Conservation (phyloP, 2,113 vertebrate genomes). For the Arenaria interpres region DNA sequence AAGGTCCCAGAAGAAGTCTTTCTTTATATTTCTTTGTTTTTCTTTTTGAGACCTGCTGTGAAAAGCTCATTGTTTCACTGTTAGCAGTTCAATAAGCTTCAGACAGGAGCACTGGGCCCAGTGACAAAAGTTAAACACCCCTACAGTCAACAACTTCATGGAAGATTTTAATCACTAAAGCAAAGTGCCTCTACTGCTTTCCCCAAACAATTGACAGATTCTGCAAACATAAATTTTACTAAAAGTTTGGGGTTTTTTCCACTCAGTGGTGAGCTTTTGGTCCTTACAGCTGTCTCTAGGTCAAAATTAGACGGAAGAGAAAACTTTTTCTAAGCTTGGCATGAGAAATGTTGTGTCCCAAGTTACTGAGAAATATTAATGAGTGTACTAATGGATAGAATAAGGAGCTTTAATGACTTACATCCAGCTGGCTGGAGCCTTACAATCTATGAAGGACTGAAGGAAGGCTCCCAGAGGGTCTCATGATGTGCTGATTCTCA, state of each 20-base stretch:
- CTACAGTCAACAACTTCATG: not conserved
- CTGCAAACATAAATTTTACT: not conserved
- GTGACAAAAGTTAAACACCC: not conserved
- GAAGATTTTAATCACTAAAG: constrained; percentile 6
- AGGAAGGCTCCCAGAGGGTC: constrained; percentile 45
- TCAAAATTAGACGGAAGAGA: constrained; percentile 34
- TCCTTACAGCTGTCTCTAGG: constrained; percentile 10
- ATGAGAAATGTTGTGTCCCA: constrained; percentile 32
- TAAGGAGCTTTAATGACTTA: constrained; percentile 55
- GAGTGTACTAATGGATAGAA: constrained; percentile 55
- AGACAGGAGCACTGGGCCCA: not conserved
- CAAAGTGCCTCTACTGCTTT: not conserved
- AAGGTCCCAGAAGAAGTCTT: not conserved
- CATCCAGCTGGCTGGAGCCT: constrained; percentile 34
- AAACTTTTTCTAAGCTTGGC: constrained; percentile 32
- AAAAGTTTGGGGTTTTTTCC: not conserved
- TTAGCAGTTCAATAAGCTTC: not conserved
- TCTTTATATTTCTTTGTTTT: not conserved
- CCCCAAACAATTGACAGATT: not conserved
- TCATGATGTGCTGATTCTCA: constrained; percentile 46
- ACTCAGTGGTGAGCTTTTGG: not conserved
- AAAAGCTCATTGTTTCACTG: not conserved
- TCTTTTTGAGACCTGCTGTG: not conserved
- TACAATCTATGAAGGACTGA: constrained; percentile 37
- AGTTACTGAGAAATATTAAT: constrained; percentile 61